phyloP scores from a whole-genome alignment of 2,888 invertebrate genomes.

The Ennomos fuscantarius region DNA sequence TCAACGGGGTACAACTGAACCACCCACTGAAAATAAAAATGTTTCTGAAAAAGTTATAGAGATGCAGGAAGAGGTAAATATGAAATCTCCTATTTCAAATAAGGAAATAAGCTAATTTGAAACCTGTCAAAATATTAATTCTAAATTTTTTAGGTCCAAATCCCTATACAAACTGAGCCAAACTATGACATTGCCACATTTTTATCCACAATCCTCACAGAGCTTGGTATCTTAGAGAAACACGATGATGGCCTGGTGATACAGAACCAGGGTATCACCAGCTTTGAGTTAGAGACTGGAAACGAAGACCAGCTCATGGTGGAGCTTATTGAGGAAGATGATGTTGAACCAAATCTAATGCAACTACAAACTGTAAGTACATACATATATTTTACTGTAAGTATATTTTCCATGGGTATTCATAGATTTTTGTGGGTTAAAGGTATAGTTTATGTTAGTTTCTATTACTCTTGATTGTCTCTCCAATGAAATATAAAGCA shows the following conservation, averaged over 20 bases:
- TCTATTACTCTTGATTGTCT: no score
- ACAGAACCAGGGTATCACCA: slow-evolving; percentile 46
- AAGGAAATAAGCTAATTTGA: no score
- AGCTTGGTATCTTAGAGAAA: slow-evolving; percentile 59
- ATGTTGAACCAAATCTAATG: slow-evolving; percentile 39
- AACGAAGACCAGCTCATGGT: slow-evolving; percentile 56
- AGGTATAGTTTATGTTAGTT: no score
- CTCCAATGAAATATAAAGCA: no score
- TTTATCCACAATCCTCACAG: slow-evolving; percentile 59
- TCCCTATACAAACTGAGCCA: slow-evolving; percentile 21
- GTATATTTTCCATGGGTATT: no score
- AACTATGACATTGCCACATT: slow-evolving; percentile 53
- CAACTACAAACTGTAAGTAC: background rate
- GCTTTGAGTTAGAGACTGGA: slow-evolving; percentile 60
- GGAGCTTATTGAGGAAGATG: slow-evolving; percentile 64
- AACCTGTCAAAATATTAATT: background rate
- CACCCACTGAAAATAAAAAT: slow-evolving; percentile 25
- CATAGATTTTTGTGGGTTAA: no score
- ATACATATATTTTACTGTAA: background rate
- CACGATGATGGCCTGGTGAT: slow-evolving; percentile 45
- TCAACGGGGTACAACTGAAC: slow-evolving; percentile 11
- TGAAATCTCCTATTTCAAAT: background rate
- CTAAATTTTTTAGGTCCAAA: slow-evolving; percentile 30
- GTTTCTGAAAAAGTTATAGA: slow-evolving; percentile 7
- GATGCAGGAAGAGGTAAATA: slow-evolving; percentile 19